These are phyloP conservation scores for Luffia ferchaultella DNA, from an alignment of 2,888 invertebrate species.

Conservation along the genomic window DNA sequence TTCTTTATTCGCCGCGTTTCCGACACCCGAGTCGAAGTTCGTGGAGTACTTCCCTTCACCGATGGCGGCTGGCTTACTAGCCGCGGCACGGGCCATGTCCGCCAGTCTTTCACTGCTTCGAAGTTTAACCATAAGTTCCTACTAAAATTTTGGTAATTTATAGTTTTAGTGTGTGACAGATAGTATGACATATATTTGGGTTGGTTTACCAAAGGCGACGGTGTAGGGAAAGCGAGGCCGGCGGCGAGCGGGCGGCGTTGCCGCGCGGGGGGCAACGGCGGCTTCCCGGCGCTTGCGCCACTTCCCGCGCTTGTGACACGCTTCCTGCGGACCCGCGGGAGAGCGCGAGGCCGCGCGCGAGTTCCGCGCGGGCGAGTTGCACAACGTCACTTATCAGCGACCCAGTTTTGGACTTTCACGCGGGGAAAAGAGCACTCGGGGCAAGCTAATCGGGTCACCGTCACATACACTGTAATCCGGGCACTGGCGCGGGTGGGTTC, in stretches of 20 bases:
- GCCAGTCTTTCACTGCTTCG: too few relatives aligned
- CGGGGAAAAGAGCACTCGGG: conserved; percentile 35
- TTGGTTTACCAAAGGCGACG: conserved; percentile 15
- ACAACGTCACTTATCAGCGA: conserved; percentile 47
- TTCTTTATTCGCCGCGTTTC: conserved; percentile 60
- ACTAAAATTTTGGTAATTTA: neutral
- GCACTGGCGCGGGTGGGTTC: conserved; percentile 37
- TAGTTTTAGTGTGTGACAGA: too few relatives aligned
- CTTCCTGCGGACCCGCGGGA: conserved; percentile 47
- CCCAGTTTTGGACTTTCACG: conserved; percentile 54
- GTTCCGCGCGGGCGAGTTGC: conserved; percentile 48
- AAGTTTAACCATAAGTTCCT: too few relatives aligned
- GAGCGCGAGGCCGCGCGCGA: conserved; percentile 57
- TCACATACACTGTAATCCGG: conserved; percentile 62
- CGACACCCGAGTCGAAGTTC: conserved; percentile 53
- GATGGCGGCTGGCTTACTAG: conserved; percentile 37
- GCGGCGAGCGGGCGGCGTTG: conserved; percentile 26
- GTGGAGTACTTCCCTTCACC: neutral
- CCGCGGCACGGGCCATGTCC: neutral
- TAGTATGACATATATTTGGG: neutral
- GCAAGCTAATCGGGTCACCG: conserved; percentile 24
- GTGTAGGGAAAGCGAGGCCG: conserved; percentile 14
- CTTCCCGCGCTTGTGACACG: conserved; percentile 61
- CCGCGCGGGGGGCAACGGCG: conserved; percentile 24
- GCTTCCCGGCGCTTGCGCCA: conserved; percentile 58